These are phyloP conservation scores for Morbakka virulenta DNA, from an alignment of 30 jellyfish, hydroid and myxozoan species.

Conservation along the genomic window DNA sequence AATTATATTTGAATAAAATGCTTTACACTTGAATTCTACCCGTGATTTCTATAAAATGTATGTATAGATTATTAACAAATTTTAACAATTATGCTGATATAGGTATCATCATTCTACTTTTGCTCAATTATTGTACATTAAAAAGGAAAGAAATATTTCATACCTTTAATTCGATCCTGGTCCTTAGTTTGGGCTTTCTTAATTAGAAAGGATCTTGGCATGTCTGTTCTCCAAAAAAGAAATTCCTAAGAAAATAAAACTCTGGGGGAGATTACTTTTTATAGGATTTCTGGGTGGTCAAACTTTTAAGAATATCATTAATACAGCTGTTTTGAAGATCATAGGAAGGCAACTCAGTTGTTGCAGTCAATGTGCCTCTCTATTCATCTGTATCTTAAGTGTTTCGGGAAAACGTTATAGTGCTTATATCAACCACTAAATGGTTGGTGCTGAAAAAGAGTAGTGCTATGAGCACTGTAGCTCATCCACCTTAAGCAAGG, in stretches of 20 bases:
- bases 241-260: not conserved
- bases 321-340: too few relatives aligned
- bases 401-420: too few relatives aligned
- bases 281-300: not conserved
- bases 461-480: too few relatives aligned
- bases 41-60: not conserved
- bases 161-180: conserved; percentile 47
- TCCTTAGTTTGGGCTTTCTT: conserved; percentile 54
- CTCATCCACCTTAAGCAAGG: too few relatives aligned
- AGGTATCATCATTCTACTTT: too few relatives aligned
- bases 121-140: not conserved
- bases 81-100: too few relatives aligned
- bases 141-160: not conserved
- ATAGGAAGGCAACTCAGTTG: too few relatives aligned
- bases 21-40: not conserved
- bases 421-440: too few relatives aligned
- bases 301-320: too few relatives aligned
- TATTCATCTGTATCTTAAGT: too few relatives aligned
- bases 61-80: not conserved
- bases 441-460: too few relatives aligned
- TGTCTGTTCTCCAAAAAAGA: not conserved
- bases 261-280: not conserved
- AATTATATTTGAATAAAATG: not conserved
- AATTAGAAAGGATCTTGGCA: conserved; percentile 87
- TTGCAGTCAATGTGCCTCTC: too few relatives aligned